phyloP scores from a whole-genome alignment of 2,113 vertebrate genomes.

The Barbus barbus region DNA sequence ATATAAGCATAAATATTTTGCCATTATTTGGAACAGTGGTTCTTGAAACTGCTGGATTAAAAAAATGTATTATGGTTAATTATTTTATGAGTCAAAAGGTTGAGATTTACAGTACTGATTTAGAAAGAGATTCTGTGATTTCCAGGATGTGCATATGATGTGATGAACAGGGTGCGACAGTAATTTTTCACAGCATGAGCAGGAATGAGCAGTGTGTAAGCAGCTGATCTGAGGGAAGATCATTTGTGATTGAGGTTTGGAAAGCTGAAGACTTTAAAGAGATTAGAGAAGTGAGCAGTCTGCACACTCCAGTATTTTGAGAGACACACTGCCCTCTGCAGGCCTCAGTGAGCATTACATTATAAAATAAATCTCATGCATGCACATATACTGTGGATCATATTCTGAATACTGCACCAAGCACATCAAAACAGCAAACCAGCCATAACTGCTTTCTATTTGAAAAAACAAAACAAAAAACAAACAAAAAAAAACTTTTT shows the following conservation, averaged over 20 bases:
- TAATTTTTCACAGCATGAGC: neutral
- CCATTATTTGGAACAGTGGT: too few species aligned
- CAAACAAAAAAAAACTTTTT: too few species aligned
- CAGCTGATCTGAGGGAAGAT: neutral
- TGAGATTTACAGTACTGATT: too few species aligned
- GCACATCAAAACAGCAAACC: too few species aligned
- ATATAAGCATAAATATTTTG: too few species aligned
- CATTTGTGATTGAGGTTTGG: neutral
- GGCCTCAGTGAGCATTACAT: neutral
- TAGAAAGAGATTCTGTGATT: neutral
- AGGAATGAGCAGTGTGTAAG: neutral
- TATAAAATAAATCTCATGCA: neutral
- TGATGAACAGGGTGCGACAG: neutral
- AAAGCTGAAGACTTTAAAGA: neutral
- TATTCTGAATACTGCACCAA: too few species aligned
- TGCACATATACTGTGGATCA: too few species aligned
- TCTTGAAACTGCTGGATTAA: too few species aligned
- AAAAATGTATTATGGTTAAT: too few species aligned
- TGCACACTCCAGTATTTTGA: neutral
- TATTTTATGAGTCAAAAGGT: too few species aligned
- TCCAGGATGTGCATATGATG: neutral
- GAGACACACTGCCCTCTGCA: neutral
- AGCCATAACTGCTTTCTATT: too few species aligned
- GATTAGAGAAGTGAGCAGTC: neutral
- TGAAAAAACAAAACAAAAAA: too few species aligned